A percentile compares a stretch with the other conserved stretches of the same genome.
Conservation (phyloP, 2,888 invertebrate genomes). For the Stenurella melanura region DNA sequence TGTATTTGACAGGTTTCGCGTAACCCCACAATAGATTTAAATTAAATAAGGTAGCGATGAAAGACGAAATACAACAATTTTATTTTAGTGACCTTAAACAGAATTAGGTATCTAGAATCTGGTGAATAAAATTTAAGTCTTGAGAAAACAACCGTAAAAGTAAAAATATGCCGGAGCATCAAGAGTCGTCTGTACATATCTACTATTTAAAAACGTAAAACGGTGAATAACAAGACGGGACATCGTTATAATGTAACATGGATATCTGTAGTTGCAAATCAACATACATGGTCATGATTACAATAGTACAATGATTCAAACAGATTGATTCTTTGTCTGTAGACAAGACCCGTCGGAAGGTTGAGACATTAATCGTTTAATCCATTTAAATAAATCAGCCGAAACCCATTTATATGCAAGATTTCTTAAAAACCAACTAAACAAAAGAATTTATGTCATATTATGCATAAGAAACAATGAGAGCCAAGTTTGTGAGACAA, state of each 20-base stretch:
- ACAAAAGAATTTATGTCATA: conserved; percentile 64
- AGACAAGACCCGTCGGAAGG: conserved; percentile 68
- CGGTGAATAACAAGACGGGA: conserved; percentile 51
- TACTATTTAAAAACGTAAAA: conserved; percentile 50
- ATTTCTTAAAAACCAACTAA: conserved; percentile 65
- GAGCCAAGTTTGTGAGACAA: conserved; percentile 19
- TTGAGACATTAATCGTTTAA: conserved; percentile 70
- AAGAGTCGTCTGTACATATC: conserved; percentile 33
- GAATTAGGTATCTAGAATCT: conserved; percentile 3
- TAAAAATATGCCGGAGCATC: conserved; percentile 7
- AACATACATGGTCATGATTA: conserved; percentile 69
- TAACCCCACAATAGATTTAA: conserved; percentile 10
- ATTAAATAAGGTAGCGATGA: conserved; percentile 2
- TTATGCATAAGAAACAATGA: conserved; percentile 54
- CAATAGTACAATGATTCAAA: conserved; percentile 71
- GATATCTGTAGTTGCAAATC: conserved; percentile 68
- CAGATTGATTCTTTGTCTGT: conserved; percentile 70
- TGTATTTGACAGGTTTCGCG: not conserved
- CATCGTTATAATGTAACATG: conserved; percentile 62
- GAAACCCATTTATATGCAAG: conserved; percentile 69
- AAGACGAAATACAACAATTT: not conserved
- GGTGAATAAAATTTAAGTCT: conserved; percentile 9
- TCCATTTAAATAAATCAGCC: conserved; percentile 70
- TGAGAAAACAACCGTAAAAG: conserved; percentile 6
- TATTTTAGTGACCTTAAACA: not conserved